Conservation (phyloP, 2,888 invertebrate species). For the Hylaea fasciaria region DNA sequence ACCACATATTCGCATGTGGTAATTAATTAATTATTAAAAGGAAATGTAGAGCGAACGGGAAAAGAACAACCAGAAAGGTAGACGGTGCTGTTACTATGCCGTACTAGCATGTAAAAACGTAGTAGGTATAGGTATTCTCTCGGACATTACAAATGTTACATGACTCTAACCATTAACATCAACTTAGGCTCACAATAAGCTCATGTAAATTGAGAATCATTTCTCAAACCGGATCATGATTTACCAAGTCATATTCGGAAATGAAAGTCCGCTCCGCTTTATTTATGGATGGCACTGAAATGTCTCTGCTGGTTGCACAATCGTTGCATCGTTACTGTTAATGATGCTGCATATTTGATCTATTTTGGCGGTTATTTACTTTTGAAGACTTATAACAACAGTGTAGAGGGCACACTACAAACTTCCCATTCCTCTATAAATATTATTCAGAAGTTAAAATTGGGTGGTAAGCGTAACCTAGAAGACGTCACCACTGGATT, state of each 20-base stretch:
- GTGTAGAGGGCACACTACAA: background rate
- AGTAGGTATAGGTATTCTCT: background rate
- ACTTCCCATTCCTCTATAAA: background rate
- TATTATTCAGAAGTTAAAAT: background rate
- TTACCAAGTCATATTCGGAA: slow-evolving; percentile 34
- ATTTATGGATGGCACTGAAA: slow-evolving; percentile 29
- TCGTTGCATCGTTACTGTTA: slow-evolving; percentile 29
- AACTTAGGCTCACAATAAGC: slow-evolving; percentile 7
- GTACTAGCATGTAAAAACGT: too few species aligned
- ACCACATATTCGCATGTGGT: too few species aligned
- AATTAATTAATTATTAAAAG: too few species aligned
- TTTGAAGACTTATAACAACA: slow-evolving; percentile 6
- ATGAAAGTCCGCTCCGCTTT: slow-evolving; percentile 36
- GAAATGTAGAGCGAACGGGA: too few species aligned
- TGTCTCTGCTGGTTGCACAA: slow-evolving; percentile 32
- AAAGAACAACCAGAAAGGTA: too few species aligned
- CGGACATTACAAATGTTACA: slow-evolving; percentile 3
- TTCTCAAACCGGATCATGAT: slow-evolving; percentile 18
- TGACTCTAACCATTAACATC: slow-evolving; percentile 1
- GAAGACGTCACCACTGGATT: too few species aligned
- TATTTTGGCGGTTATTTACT: slow-evolving; percentile 15
- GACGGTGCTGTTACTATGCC: too few species aligned
- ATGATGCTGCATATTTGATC: slow-evolving; percentile 28
- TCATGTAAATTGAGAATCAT: slow-evolving; percentile 10
- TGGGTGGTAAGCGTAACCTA: too few species aligned